Evolutionary conservation across 2,888 invertebrate species (phyloP), one percentile per base, ranked within the genome.

Genomic region (Miltochrista miniata): DNA sequence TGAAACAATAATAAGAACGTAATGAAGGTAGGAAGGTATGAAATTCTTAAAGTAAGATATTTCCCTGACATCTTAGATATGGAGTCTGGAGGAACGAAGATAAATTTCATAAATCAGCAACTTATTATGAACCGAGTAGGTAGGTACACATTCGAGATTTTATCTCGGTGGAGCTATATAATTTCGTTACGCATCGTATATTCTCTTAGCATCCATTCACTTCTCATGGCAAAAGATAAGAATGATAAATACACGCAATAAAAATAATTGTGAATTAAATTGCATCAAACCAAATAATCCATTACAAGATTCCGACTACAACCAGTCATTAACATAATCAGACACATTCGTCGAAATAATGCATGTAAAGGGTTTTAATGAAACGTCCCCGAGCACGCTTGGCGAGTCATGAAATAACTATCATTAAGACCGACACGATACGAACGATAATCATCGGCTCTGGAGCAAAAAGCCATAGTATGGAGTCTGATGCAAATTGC

Each of bases 361-460:
- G 81, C 85, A 87, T 85, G 87, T 85, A 83, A 85, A 87, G 81
- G 79, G 82, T 84, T 89, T 87, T 89, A 90, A 90, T 88, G 84
- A 86, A 87, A 87, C 86, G 86, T 88, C 85, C 81, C 84, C 81
- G 80, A 82, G 85, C 83, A 70, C 85, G 87, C 81, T 75, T 83
- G 87, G 78, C 85, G 86, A 85, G 83, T 87, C 87, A 85, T 87
- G 85, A 87, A 89, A 90, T 90, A 83, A 90, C 90, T 85, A 88
- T 89, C 86, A 91, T 91, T 91, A 91, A 84, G 78, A 71, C 81
- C 86, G 85, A 89, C 90, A 87, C 90, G 90, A 90, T 90, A 88
- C 87, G 86, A 83, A 86, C 85, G 88, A 90, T 90, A 90, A 90
- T 90, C 84, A 89, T 87, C 85, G 82, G 77, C 76, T 83, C 65